Percentiles rank a stretch among this genome's conserved stretches.
These are phyloP conservation scores for Sebastolobus altivelis DNA, from an alignment of 2,797 vertebrate species.

Conservation along the genomic window DNA sequence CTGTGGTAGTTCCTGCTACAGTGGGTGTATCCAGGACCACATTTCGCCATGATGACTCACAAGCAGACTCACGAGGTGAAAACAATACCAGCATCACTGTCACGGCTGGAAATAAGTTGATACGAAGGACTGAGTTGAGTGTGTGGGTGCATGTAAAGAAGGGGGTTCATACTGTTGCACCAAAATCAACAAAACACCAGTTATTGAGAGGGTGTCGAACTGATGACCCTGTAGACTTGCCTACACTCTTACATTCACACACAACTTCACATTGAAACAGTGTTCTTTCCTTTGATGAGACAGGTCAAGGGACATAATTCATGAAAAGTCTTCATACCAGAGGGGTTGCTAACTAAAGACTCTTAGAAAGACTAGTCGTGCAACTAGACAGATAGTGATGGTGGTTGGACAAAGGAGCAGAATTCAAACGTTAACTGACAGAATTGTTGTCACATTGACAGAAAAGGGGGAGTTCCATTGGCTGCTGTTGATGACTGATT, in stretches of 20 bases:
- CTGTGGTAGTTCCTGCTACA: too few relatives aligned
- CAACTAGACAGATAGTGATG: background rate
- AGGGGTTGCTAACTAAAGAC: background rate
- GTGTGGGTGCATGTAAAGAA: too few relatives aligned
- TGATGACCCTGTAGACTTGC: too few relatives aligned
- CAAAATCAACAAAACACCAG: background rate
- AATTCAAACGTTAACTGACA: background rate
- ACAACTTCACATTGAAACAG: background rate
- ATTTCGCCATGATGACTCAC: too few relatives aligned
- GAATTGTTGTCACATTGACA: conserved; percentile 3
- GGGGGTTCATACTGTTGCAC: background rate
- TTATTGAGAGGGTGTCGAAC: background rate
- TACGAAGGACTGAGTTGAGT: too few relatives aligned
- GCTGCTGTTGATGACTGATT: background rate
- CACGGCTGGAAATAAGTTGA: too few relatives aligned
- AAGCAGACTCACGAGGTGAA: too few relatives aligned
- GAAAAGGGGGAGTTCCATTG: background rate
- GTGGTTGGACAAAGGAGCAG: background rate
- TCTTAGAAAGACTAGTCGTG: background rate
- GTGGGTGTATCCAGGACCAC: too few relatives aligned
- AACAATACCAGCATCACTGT: too few relatives aligned
- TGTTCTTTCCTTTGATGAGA: background rate
- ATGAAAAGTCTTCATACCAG: background rate
- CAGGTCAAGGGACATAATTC: background rate
- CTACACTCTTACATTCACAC: background rate